These are phyloP conservation scores for Dipodomys spectabilis DNA, from an alignment of 2,113 vertebrate genomes.

Conservation along the genomic window DNA sequence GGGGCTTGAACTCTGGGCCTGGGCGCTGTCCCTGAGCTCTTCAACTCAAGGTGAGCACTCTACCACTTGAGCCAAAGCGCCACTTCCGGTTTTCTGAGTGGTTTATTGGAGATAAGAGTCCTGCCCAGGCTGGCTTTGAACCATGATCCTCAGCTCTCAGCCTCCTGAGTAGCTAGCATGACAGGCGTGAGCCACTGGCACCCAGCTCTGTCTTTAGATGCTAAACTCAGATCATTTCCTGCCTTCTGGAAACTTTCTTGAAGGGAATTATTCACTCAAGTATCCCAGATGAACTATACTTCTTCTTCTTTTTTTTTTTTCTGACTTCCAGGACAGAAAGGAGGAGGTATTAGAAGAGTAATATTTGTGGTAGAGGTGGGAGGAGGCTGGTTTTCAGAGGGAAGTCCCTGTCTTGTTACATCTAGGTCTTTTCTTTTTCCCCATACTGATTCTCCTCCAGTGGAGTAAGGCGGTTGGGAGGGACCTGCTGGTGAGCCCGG, in stretches of 20 bases:
- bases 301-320: not conserved
- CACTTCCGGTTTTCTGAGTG: too few relatives aligned
- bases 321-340: not conserved
- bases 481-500: not conserved
- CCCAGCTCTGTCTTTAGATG: not conserved
- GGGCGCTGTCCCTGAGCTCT: too few relatives aligned
- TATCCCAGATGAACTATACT: not conserved
- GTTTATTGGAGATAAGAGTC: too few relatives aligned
- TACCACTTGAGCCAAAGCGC: too few relatives aligned
- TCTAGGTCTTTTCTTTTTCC: not conserved
- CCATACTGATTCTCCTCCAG: not conserved
- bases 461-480: not conserved
- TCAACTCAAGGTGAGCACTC: too few relatives aligned
- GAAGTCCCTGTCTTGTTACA: not conserved
- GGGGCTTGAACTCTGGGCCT: too few relatives aligned
- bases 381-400: not conserved
- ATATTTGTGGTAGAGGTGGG: not conserved
- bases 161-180: too few relatives aligned
- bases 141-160: too few relatives aligned
- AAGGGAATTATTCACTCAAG: conserved; percentile 26
- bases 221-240: conserved; percentile 42
- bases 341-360: conserved; percentile 15
- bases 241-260: conserved; percentile 15
- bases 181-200: too few relatives aligned
- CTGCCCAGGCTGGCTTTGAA: too few relatives aligned